These are phyloP conservation scores for Apamea sordens DNA, from an alignment of 2,888 invertebrate genomes.

Conservation along the genomic window DNA sequence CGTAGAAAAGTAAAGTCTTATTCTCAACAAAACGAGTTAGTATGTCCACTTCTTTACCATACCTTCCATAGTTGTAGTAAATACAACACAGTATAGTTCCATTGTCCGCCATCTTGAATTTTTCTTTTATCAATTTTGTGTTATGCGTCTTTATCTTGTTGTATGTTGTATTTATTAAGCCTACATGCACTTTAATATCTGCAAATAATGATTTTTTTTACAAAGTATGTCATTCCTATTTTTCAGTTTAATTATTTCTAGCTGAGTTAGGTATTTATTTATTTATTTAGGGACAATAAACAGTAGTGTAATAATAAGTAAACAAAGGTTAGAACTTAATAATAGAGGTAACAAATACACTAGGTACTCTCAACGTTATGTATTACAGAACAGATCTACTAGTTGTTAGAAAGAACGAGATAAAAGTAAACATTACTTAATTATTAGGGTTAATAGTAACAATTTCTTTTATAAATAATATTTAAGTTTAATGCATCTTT, in stretches of 20 bases:
- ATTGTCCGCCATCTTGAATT: background rate
- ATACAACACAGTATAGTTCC: slow-evolving; percentile 25
- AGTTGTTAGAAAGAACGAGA: no score
- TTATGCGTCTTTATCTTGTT: background rate
- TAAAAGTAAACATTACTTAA: no score
- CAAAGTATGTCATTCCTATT: background rate
- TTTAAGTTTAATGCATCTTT: no score
- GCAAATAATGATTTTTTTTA: background rate
- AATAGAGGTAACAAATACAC: no score
- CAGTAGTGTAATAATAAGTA: no score
- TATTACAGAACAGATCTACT: no score
- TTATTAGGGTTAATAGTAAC: no score
- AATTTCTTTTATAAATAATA: no score
- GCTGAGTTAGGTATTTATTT: no score
- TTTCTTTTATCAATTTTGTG: fast-evolving
- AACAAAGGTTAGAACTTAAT: no score
- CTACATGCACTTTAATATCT: background rate
- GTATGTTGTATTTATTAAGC: background rate
- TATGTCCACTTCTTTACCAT: fast-evolving
- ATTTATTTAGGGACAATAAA: no score
- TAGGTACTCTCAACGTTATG: no score
- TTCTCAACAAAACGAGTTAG: slow-evolving; percentile 11
- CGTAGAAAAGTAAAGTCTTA: slow-evolving; percentile 9
- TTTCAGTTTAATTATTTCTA: background rate
- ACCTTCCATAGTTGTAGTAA: background rate